Evolutionary conservation across 2,113 vertebrate genomes (phyloP).

Genomic region (Pseudopodoces humilis): DNA sequence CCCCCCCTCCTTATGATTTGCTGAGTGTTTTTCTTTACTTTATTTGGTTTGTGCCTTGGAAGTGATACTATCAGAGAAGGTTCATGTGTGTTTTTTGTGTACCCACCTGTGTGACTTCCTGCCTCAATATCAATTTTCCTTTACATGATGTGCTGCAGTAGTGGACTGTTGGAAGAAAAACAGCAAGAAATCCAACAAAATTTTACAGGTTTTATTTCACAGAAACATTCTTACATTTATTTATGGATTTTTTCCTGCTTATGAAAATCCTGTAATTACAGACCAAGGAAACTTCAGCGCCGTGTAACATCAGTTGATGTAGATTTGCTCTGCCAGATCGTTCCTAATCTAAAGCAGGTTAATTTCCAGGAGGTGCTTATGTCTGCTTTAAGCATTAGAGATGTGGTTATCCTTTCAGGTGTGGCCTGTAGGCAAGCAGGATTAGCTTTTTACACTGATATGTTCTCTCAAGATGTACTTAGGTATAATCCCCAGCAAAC

Average conservation of each 20-base stretch:
- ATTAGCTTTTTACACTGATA: conserved; percentile 27
- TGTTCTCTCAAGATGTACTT: background rate
- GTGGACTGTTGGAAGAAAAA: background rate
- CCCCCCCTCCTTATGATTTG: background rate
- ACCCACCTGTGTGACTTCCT: background rate
- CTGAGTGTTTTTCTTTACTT: background rate
- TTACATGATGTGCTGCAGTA: background rate
- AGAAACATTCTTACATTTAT: background rate
- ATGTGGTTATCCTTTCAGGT: conserved; percentile 9
- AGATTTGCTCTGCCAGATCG: conserved; percentile 11
- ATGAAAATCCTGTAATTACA: conserved; percentile 1
- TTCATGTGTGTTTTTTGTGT: background rate
- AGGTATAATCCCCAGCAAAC: background rate
- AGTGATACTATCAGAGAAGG: background rate
- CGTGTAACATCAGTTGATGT: background rate
- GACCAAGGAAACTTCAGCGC: background rate
- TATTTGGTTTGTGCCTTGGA: background rate
- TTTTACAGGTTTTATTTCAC: background rate
- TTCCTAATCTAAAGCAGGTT: conserved; percentile 24
- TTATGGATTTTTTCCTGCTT: conserved; percentile 2
- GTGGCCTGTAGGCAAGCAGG: conserved; percentile 28
- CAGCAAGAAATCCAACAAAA: background rate
- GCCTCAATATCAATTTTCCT: background rate
- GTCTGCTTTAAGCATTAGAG: background rate
- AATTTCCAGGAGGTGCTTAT: conserved; percentile 37